Base-by-base conservation (phyloP, 2,797 vertebrate species). In the Microcaecilia unicolor region DNA sequence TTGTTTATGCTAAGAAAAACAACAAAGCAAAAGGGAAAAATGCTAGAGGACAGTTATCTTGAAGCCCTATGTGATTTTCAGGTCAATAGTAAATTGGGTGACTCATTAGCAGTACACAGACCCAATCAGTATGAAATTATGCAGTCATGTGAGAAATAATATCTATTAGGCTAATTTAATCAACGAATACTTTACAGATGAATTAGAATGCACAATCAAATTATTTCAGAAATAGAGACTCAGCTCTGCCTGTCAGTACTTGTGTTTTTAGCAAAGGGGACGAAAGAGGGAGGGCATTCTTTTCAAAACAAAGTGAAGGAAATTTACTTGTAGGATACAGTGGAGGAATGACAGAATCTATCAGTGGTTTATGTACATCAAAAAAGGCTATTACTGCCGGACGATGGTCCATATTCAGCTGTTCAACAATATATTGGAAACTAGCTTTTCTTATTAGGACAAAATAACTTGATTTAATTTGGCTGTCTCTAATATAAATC, bases 101-200 rank as follows among this genome's bases (percentile, higher is more conserved):
- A 70, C 86, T 86, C 69, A 72, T 87, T 86, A 90, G 84, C 67
- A 70, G 60, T 57, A 36, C 22, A 35, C 64, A 67, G 78, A 76
- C 66, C 66, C 60, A 67, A 77, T 80, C 74, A 73, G 67, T 81
- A 63, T 67, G 63, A 81, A 78, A 86, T 84, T 74, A 84, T 65
- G 83, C 88, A 89, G 88, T 85, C 90, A 90, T 80, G 83, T 87
- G 91, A 88, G 85, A 89, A 91, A 92, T 86, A 85, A 85, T 80
- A 87, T 90, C 90, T 88, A 93, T 93, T 92, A 92, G 88, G 83
- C 87, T 96, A 89, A 95, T 96, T 90, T 89, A 93, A 94, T 96
- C 91, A 93, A 85, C 53, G 74, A 80, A 81, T 83, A 84, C 82
- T 86, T 89, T 89, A 85, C 89, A 92, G 88, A 91, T 88, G 87